Base-by-base conservation (phyloP, 2,888 invertebrate species). In the Scaptodrosophila latifasciaeformis region DNA sequence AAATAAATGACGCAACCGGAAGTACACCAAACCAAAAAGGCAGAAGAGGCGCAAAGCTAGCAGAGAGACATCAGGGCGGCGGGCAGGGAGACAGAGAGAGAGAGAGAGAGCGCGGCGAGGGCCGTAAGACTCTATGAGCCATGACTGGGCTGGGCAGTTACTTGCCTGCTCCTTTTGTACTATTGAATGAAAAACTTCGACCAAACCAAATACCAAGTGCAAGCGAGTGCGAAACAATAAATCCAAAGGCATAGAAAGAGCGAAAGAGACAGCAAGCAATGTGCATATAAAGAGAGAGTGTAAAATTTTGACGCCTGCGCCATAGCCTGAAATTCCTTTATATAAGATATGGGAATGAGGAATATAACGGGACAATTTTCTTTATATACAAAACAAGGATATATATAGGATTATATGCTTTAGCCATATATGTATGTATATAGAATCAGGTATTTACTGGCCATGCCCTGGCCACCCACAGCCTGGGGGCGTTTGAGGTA, bases 1-100 rank as follows among this genome's bases (percentile, higher is more conserved):
- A 37, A 17, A 9, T 55, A 72, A 71, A 69, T 74, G 79, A 74
- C 76, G 72, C 72, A 74, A 74, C 78, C 72, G 72, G 72, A 74
- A 74, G 72, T 65, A 54, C 10, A n/a, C n/a, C n/a, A n/a, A n/a
- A n/a, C n/a, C n/a, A n/a, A n/a, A n/a, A n/a, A n/a, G n/a, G n/a
- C n/a, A n/a, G n/a, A n/a, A n/a, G n/a, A n/a, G n/a, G n/a, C n/a
- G n/a, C n/a, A n/a, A n/a, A n/a, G n/a, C n/a, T n/a, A n/a, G n/a
- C n/a, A n/a, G n/a, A n/a, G n/a, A n/a, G n/a, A n/a, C n/a, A n/a
- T n/a, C n/a, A n/a, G n/a, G n/a, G n/a, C n/a, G 40, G 40, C 27
- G 43, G 9, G 47, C 34, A 35, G 43, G 43, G 2, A 4, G 12
- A 12, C 13, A 29, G 30, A 29, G n/a, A 19, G 34, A 12, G 19